Evolutionary conservation across 2,888 invertebrate genomes (phyloP).

Genomic region (Micropterix aruncella): DNA sequence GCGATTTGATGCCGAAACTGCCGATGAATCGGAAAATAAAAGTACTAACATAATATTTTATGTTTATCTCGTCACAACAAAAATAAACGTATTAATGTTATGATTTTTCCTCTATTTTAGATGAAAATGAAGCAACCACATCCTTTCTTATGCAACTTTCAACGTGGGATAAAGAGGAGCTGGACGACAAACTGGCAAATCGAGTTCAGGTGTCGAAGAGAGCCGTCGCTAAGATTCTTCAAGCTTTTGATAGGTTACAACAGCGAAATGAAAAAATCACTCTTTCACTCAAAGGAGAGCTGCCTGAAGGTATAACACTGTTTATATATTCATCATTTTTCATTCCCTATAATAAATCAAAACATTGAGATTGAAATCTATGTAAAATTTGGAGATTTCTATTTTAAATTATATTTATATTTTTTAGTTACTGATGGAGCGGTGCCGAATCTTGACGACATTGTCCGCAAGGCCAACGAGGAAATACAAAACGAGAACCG

Average conservation of each 20-base stretch:
- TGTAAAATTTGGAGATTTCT: constrained; percentile 4
- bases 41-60: no score
- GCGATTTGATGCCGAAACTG: constrained; percentile 94
- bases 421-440: no score
- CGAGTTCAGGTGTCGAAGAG: constrained; percentile 92
- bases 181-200: constrained; percentile 91
- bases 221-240: constrained; percentile 92
- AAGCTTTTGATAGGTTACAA: constrained; percentile 90
- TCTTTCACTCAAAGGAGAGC: constrained; percentile 70
- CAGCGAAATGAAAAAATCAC: constrained; percentile 94
- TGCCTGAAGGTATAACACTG: constrained; percentile 54
- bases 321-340: no score
- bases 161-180: constrained; percentile 95
- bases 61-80: neutral
- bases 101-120: constrained; percentile 27
- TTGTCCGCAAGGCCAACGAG: constrained; percentile 70
- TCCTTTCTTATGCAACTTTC: constrained; percentile 91
- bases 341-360: constrained; percentile 4
- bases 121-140: constrained; percentile 93
- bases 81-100: neutral
- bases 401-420: no score
- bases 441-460: constrained; percentile 63
- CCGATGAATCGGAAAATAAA: constrained; percentile 90
- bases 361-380: constrained; percentile 5
- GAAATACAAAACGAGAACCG: constrained; percentile 85